Base-by-base conservation (phyloP, 2,888 invertebrate species). In the Cabera pusaria region DNA sequence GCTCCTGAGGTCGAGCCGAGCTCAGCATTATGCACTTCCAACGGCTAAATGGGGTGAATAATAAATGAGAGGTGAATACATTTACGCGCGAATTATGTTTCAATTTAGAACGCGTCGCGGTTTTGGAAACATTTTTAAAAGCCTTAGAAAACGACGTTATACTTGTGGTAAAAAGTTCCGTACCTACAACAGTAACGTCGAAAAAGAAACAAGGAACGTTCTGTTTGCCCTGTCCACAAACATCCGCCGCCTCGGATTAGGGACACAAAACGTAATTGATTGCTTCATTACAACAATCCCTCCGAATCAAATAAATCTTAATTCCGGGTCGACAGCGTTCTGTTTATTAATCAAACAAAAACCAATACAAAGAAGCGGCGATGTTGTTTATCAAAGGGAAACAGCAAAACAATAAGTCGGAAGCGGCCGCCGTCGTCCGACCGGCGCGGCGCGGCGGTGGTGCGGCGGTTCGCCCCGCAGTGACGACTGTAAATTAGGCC, bases 331-430 rank as follows among this genome's bases (percentile, higher is more conserved):
- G 44, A 32, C 44, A 41, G 47, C 48, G 45, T 45, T 31, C 44
- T 39, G 39, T 44, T 48, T 48, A 48, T 48, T 44, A 46, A 46
- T 47, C 48, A 42, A 50, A 52, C 47, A 50, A 44, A 38, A 44
- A 71, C 64, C 73, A 75, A 72, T 76, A 72, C 73, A 75, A 79
- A 76, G 74, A 69, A 72, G 64, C 64, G 61, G 52, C 60, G 56
- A 56, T 56, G 64, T 69, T 74, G 71, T 74, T 77, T 72, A 69
- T 66, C 61, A 70, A 66, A 61, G 64, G 67, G 64, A 68, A 71
- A 60, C 63, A 61, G 59, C 56, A 48, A 64, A 62, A 64, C 59
- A 66, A 70, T 70, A 71, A 73, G 63, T 57, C 44, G 47, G 52
- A 56, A 56, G 55, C 59, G 56, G 51, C 56, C 59, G 54, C 51